Evolutionary conservation across 2,113 vertebrate species (phyloP).

Genomic region (Toxotes chatareus): DNA sequence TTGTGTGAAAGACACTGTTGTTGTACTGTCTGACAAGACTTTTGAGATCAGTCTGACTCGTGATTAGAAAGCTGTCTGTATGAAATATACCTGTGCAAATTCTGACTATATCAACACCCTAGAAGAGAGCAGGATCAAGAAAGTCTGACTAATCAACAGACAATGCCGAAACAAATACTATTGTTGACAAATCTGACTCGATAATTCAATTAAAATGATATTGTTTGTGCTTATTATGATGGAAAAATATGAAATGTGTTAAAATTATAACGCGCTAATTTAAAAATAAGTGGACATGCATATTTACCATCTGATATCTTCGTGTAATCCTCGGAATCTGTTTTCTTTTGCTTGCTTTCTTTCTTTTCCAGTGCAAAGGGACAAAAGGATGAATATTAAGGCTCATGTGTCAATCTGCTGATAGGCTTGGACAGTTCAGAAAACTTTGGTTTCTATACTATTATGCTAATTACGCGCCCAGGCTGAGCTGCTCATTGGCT

Average conservation of each 20-base stretch:
- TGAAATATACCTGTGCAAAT: not conserved
- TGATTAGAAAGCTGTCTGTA: conserved; percentile 26
- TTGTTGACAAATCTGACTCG: not conserved
- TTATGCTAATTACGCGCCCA: conserved; percentile 91
- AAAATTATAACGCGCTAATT: not conserved
- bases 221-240: not conserved
- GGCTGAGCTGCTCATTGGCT: conserved; percentile 88
- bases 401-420: conserved; percentile 89
- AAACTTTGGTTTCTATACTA: conserved; percentile 92
- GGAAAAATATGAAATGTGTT: not conserved
- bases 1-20: not conserved
- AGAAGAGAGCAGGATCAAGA: not conserved
- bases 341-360: conserved; percentile 3
- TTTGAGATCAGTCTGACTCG: not conserved
- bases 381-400: conserved; percentile 75
- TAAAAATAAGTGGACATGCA: not conserved
- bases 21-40: not conserved
- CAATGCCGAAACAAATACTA: not conserved
- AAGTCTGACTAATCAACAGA: not conserved
- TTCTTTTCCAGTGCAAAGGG: conserved; percentile 13
- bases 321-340: not conserved
- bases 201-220: not conserved
- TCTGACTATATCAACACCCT: not conserved
- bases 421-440: conserved; percentile 86
- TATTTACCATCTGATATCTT: conserved; percentile 28